Evolutionary conservation across 2,888 invertebrate genomes (phyloP), one percentile per base, ranked within the genome.

Genomic region (Tipula lateralis): DNA sequence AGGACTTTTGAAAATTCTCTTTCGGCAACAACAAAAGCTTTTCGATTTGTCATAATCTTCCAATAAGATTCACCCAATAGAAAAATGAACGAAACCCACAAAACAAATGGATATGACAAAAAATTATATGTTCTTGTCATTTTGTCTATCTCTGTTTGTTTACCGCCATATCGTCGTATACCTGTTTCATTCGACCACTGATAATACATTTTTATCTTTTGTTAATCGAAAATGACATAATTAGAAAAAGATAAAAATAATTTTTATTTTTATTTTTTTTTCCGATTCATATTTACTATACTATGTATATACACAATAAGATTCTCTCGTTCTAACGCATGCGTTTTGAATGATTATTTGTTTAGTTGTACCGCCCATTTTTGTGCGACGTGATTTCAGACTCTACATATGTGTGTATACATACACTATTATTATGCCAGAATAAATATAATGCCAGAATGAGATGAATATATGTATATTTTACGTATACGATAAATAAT

Each of bases 11-110:
- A 5, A 50, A n/a, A 50, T 16, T 50, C 4, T 50, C 44, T n/a
- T 3, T 39, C 24, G 66, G 24, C 24, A 19, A 9, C 66, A 66
- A 66, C 66, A 66, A 66, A 66, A 24, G 24, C 66, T 19, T 24
- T 66, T 24, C 66, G 66, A 66, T 66, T 66, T 66, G 66, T 66
- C 66, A 66, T 66, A 66, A 66, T 66, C 66, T 66, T 66, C 66
- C 66, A 66, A 66, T 66, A 66, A 66, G 66, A 66, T 66, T 66
- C 66, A 66, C 66, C 66, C 66, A 66, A 66, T 66, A 66, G 66
- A 66, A 66, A 66, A 24, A 19, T 9, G 66, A 24, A 66, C 9
- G 66, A 66, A 66, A 24, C 66, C 66, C 66, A 66, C 66, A 66
- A 66, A 66, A 66, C 66, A 66, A 66, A 66, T 66, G 66, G 24